phyloP scores from a whole-genome alignment of 2,888 invertebrate species.

The Anthrax anthrax region DNA sequence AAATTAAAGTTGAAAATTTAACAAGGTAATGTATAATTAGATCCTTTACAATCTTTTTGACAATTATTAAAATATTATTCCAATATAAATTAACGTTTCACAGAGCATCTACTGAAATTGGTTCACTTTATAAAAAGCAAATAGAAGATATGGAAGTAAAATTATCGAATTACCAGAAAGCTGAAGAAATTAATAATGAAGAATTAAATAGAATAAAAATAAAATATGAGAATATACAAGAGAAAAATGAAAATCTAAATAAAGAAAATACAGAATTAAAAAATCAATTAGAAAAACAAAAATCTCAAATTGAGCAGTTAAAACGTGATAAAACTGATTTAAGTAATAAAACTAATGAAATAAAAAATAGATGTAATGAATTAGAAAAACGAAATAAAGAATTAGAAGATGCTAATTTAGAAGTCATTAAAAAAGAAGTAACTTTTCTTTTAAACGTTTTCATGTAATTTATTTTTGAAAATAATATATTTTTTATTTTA shows the following conservation, averaged over 20 bases:
- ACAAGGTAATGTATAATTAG: constrained; percentile 15
- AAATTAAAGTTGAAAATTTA: constrained; percentile 36
- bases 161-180: constrained; percentile 23
- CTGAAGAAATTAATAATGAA: constrained; percentile 28
- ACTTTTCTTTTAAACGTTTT: constrained; percentile 9
- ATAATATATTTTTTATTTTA: constrained; percentile 6
- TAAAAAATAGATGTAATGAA: not conserved
- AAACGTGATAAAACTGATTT: constrained; percentile 9
- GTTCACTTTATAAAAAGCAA: constrained; percentile 28
- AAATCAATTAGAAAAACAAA: constrained; percentile 40
- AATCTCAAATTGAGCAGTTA: constrained; percentile 38
- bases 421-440: constrained; percentile 45
- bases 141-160: constrained; percentile 32
- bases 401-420: constrained; percentile 37
- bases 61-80: too few species aligned
- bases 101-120: constrained; percentile 33
- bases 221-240: constrained; percentile 33
- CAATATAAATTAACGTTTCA: constrained; percentile 11
- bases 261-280: constrained; percentile 38
- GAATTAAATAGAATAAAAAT: constrained; percentile 34
- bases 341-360: not conserved
- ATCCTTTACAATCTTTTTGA: too few species aligned
- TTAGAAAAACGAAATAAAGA: not conserved
- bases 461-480: too few species aligned
- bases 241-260: constrained; percentile 40